Conservation (phyloP, 2,113 vertebrate species). For the Labeo catla region DNA sequence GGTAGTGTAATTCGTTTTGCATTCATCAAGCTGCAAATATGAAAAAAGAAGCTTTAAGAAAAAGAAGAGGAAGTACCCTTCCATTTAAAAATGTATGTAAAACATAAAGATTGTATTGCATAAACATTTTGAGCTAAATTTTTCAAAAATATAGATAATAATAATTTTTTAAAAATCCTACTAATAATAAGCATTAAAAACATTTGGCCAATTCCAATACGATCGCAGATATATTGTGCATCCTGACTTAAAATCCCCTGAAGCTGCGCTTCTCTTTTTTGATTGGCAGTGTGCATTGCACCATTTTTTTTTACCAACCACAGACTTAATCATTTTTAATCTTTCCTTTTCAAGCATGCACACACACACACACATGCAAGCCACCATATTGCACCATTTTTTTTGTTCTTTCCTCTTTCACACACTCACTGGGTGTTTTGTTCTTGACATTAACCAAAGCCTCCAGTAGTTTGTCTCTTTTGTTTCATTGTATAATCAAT, state of each 20-base stretch:
- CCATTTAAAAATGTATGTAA: neutral
- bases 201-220: neutral
- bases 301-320: neutral
- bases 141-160: neutral
- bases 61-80: neutral
- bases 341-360: neutral
- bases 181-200: neutral
- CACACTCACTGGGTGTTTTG: neutral
- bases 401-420: slow-evolving; percentile 19
- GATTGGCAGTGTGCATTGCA: neutral
- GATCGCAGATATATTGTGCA: neutral
- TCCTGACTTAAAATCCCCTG: neutral
- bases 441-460: neutral
- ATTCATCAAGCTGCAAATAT: neutral
- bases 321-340: slow-evolving; percentile 6
- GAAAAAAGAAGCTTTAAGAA: neutral
- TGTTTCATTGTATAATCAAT: neutral
- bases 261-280: neutral
- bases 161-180: no score
- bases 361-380: neutral
- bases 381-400: neutral
- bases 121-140: neutral
- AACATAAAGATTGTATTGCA: neutral
- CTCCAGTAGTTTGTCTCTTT: neutral
- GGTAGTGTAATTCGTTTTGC: neutral